Evolutionary conservation across 2,113 vertebrate species (phyloP), one percentile per base, ranked within the genome.

Genomic region (Phalacrocorax pelagicus): DNA sequence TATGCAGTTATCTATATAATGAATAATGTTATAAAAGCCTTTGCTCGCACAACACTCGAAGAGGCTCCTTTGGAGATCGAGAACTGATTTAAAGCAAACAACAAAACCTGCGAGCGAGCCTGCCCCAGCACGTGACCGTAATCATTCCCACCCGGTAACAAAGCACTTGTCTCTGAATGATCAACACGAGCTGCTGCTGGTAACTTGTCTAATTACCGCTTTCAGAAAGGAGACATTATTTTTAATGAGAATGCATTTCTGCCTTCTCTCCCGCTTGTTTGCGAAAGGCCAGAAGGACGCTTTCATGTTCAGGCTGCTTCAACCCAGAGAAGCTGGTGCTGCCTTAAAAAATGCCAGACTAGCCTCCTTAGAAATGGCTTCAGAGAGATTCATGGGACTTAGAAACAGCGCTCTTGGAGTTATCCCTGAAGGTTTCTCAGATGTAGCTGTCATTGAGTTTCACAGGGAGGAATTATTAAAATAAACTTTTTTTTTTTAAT

Each of bases 381-480:
- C 57, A 32, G 87, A 85, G 81, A 32, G 8, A 32, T 61, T 30
- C n/a, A 14, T 4, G 36, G 81, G 70, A 62, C 74, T 63, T 12
- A 18, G 55, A 65, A 59, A 15, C 0, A 2, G 36, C 1, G 0
- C 23, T 36, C 54, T 74, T 2, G 0, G 59, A 90, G 30, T 26
- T 29, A 7, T 9, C 80, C 58, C 71, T 52, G 54, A 54, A 72
- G 62, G 24, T 46, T 58, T 47, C 61, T 86, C 21, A 77, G 58
- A n/a, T 66, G 46, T 26, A 32, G 62, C 74, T 86, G 74, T 66
- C 94, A 54, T 2, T 10, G 84, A 46, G 49, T 38, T 88, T 30
- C 78, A 93, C 1, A 1, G 78, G 62, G 16, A 69, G 24, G 79
- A 87, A 91, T 90, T 69, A 85, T 57, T 80, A 49, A 80, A 82